Percentiles rank a stretch among this genome's conserved stretches.
Conservation (phyloP, 1,140 invertebrate species). For the Nebria ingens region DNA sequence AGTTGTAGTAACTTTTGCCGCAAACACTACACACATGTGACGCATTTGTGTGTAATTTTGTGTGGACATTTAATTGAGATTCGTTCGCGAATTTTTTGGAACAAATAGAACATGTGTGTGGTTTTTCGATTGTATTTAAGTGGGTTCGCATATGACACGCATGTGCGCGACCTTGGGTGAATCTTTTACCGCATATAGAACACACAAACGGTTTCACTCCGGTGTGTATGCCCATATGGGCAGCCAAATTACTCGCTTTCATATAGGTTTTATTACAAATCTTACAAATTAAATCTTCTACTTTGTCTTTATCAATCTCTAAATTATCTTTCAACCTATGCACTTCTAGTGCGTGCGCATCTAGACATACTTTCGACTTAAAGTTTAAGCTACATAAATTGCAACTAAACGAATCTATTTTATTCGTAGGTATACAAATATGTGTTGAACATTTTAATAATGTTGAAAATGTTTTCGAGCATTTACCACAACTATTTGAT, state of each 20-base stretch:
- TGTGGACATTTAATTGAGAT: neutral
- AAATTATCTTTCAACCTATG: neutral
- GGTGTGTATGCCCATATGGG: conserved; percentile 7
- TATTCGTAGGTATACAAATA: neutral
- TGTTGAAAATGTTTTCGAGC: neutral
- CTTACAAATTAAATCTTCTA: neutral
- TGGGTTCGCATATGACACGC: conserved; percentile 37
- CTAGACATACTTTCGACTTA: neutral
- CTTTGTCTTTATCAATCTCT: neutral
- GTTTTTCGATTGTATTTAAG: conserved; percentile 24
- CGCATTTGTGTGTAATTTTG: conserved; percentile 33
- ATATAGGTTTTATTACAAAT: conserved; percentile 15
- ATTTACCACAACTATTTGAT: neutral
- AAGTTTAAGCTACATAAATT: neutral
- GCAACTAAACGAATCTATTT: neutral
- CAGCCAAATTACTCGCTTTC: conserved; percentile 1
- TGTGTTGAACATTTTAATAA: neutral
- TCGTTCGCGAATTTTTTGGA: neutral
- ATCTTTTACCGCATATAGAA: conserved; percentile 12
- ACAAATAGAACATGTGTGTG: neutral
- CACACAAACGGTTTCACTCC: neutral
- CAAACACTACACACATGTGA: conserved; percentile 39
- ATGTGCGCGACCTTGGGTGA: conserved; percentile 13
- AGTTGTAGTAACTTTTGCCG: conserved; percentile 19
- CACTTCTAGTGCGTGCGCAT: neutral